Evolutionary conservation across 1,140 invertebrate genomes (phyloP), one percentile per base, ranked within the genome.

Genomic region (Luehdorfia chinensis): DNA sequence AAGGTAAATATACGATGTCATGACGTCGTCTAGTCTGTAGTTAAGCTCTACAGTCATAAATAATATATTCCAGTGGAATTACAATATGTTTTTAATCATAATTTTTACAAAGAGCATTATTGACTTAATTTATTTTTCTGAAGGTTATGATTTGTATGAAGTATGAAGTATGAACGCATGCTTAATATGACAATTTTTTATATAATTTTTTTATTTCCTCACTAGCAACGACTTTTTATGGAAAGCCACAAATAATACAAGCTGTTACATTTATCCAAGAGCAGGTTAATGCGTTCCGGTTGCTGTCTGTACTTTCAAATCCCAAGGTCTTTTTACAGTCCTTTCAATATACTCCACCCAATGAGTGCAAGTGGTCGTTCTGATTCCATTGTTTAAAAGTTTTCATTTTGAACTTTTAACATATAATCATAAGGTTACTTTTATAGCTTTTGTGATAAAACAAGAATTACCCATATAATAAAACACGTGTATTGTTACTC

Each of bases 251-350:
- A 18, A 34, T 18, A 15, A 14, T 36, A 1, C 18, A 18, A 9
- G n/a, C 33, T n/a, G n/a, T 21, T 37, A 21, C 16, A 37, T 21
- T 37, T 21, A 21, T 21, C 2, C 19, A 6, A 21, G 19, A 21
- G 19, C 19, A 21, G 50, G 55, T 58, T 62, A 56, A 51, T 51
- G 53, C 53, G 72, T 75, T 78, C 75, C 68, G 75, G 66, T 72
- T 67, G 59, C 58, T 55, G 60, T 27, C 32, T 61, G 58, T 48
- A 78, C 75, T 78, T 78, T 78, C 75, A 66, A 78, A 70, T 56
- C 47, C 49, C 75, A 78, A 78, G 75, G 75, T 73, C 66, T 55
- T 66, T 66, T 49, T 53, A 51, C 50, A 62, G 57, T 60, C 59
- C 56, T 66, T 62, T 66, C 63, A 55, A 57, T 46, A 54, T 58